A percentile compares a stretch with the other conserved stretches of the same genome.
phyloP scores from a whole-genome alignment of 2,797 vertebrate genomes.

The Siniperca undulata region DNA sequence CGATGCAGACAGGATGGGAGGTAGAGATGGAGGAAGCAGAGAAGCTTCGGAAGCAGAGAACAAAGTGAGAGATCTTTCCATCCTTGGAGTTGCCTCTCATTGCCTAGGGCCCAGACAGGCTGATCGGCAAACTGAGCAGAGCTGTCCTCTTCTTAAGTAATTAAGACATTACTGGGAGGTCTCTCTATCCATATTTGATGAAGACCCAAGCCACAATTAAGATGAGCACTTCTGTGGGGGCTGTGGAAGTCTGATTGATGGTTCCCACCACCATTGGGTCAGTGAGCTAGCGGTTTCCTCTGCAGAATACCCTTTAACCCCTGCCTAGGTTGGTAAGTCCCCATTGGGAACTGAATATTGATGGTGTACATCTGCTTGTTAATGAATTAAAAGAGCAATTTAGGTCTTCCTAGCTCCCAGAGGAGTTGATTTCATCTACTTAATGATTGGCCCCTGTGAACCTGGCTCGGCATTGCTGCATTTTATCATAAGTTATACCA shows the following conservation, averaged over 20 bases:
- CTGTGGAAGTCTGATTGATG: slow-evolving; percentile 71
- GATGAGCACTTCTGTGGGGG: slow-evolving; percentile 52
- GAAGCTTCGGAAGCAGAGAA: slow-evolving; percentile 34
- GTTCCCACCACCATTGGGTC: slow-evolving; percentile 69
- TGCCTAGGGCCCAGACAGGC: slow-evolving; percentile 59
- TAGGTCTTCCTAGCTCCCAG: slow-evolving; percentile 65
- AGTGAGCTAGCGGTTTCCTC: slow-evolving; percentile 62
- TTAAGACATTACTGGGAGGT: slow-evolving; percentile 81
- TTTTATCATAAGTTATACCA: slow-evolving; percentile 76
- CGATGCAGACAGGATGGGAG: slow-evolving; percentile 72
- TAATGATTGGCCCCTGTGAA: slow-evolving; percentile 79
- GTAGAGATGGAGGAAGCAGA: slow-evolving; percentile 58
- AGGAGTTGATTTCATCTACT: slow-evolving; percentile 81
- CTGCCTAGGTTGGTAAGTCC: slow-evolving; percentile 63
- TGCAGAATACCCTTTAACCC: slow-evolving; percentile 73
- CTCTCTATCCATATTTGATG: slow-evolving; percentile 86
- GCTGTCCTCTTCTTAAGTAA: slow-evolving; percentile 78
- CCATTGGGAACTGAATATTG: slow-evolving; percentile 69
- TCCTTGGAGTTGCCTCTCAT: slow-evolving; percentile 57
- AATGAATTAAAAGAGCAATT: slow-evolving; percentile 85
- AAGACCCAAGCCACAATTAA: slow-evolving; percentile 81
- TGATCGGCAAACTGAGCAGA: slow-evolving; percentile 55
- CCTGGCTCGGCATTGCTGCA: slow-evolving; percentile 53
- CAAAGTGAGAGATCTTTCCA: slow-evolving; percentile 66
- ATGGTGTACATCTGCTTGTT: slow-evolving; percentile 81